Conservation (phyloP, 1,140 invertebrate species). For the Matsumurasca onukii region DNA sequence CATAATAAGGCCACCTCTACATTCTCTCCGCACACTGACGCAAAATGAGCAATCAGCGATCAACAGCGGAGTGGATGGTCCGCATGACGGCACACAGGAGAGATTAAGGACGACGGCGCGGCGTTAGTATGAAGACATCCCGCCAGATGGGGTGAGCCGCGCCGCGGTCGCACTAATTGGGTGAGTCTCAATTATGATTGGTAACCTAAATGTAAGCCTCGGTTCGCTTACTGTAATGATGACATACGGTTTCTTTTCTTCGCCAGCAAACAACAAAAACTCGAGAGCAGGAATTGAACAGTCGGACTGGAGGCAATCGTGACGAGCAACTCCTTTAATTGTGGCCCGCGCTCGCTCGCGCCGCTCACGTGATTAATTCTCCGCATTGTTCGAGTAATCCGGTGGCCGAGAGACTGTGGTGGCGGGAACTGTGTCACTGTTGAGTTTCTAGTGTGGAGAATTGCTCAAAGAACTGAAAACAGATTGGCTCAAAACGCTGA, state of each 20-base stretch:
- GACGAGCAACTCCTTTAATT: slow-evolving; percentile 14
- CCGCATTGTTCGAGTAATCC: slow-evolving; percentile 4
- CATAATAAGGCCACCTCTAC: too few relatives aligned
- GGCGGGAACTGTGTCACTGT: too few relatives aligned
- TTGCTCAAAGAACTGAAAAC: too few relatives aligned
- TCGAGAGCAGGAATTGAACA: slow-evolving; percentile 22
- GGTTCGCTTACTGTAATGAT: slow-evolving; percentile 25
- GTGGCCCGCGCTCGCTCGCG: slow-evolving; percentile 10
- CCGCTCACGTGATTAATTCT: background rate
- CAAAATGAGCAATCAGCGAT: background rate
- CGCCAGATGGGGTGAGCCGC: background rate
- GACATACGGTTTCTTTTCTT: slow-evolving; percentile 25
- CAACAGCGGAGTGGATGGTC: background rate
- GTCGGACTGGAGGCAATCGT: slow-evolving; percentile 12
- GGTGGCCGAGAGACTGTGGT: background rate
- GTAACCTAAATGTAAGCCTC: slow-evolving; percentile 26
- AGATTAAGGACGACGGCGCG: background rate
- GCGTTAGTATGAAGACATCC: slow-evolving; percentile 21
- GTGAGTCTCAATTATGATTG: slow-evolving; percentile 16
- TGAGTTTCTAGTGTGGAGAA: too few relatives aligned
- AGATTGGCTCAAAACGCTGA: too few relatives aligned
- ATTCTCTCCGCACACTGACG: too few relatives aligned
- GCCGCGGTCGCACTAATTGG: slow-evolving; percentile 17
- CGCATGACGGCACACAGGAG: background rate
- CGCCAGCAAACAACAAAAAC: slow-evolving; percentile 22